Evolutionary conservation across 2,113 vertebrate genomes (phyloP).

Genomic region (Silurus meridionalis): DNA sequence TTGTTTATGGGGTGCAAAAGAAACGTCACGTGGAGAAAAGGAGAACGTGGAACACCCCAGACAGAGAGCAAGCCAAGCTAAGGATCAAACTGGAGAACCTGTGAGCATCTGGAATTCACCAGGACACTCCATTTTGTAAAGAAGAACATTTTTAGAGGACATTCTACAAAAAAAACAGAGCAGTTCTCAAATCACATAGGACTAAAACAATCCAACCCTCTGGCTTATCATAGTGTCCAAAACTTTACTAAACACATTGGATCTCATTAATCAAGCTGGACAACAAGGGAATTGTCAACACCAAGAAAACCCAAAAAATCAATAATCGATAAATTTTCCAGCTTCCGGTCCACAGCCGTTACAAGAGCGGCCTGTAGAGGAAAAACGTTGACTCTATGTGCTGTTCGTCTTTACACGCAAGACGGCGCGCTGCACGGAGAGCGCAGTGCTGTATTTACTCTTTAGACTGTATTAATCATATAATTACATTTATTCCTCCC

Average conservation of each 20-base stretch:
- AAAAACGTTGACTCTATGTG: too few relatives aligned
- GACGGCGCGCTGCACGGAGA: too few relatives aligned
- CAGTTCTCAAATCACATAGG: background rate
- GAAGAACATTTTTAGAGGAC: background rate
- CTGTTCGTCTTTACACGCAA: too few relatives aligned
- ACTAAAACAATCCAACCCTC: background rate
- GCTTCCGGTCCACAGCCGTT: too few relatives aligned
- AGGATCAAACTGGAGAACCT: background rate
- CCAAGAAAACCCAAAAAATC: too few relatives aligned
- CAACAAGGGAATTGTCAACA: background rate
- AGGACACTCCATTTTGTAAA: background rate
- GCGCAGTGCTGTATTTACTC: too few relatives aligned
- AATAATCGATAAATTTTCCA: too few relatives aligned
- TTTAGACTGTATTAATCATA: too few relatives aligned
- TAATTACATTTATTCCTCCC: too few relatives aligned
- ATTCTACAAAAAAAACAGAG: background rate
- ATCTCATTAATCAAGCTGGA: background rate
- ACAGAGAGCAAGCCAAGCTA: background rate
- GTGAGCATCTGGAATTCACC: background rate
- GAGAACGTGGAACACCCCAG: background rate
- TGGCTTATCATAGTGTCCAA: background rate
- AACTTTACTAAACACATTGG: background rate
- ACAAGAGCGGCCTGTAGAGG: too few relatives aligned
- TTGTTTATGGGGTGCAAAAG: background rate
- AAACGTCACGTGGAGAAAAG: background rate